These are phyloP conservation scores for Drosophila eugracilis DNA, from an alignment of 1,140 invertebrate genomes.

Conservation along the genomic window DNA sequence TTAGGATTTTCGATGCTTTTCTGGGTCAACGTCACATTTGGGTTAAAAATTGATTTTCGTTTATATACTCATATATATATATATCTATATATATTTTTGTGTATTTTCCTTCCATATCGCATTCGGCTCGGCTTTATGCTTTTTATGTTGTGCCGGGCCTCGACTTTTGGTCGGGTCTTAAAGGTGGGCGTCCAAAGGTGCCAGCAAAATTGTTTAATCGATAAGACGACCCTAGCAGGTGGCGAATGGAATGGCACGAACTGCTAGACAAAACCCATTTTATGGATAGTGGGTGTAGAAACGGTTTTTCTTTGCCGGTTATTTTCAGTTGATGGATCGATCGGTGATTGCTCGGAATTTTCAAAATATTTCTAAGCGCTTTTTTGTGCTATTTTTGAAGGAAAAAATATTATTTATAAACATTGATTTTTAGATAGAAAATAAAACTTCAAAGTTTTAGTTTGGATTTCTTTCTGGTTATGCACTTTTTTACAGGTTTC, in stretches of 20 bases:
- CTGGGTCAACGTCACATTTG: constrained; percentile 61
- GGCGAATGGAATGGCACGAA: constrained; percentile 32
- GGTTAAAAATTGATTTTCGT: constrained; percentile 65
- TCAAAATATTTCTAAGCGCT: background rate
- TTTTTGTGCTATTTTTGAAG: background rate
- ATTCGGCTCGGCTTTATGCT: constrained; percentile 29
- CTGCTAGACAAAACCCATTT: constrained; percentile 14
- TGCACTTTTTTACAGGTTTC: background rate
- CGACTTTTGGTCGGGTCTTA: constrained; percentile 12
- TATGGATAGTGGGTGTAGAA: constrained; percentile 12
- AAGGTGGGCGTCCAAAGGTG: constrained; percentile 50
- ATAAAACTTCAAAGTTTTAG: too few species aligned
- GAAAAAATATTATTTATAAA: background rate
- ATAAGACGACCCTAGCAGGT: constrained; percentile 45
- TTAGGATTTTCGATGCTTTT: constrained; percentile 31
- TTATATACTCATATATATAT: constrained; percentile 35
- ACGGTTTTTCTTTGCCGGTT: constrained; percentile 26
- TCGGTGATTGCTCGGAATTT: constrained; percentile 12
- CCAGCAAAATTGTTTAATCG: constrained; percentile 57
- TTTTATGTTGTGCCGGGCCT: constrained; percentile 45
- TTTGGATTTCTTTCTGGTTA: background rate
- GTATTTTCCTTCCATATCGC: constrained; percentile 9
- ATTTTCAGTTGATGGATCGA: constrained; percentile 24
- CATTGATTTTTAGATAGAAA: background rate
- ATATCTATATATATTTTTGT: constrained; percentile 20